Conservation (phyloP, 2,113 vertebrate species). For the Illadopsis cleaveri region DNA sequence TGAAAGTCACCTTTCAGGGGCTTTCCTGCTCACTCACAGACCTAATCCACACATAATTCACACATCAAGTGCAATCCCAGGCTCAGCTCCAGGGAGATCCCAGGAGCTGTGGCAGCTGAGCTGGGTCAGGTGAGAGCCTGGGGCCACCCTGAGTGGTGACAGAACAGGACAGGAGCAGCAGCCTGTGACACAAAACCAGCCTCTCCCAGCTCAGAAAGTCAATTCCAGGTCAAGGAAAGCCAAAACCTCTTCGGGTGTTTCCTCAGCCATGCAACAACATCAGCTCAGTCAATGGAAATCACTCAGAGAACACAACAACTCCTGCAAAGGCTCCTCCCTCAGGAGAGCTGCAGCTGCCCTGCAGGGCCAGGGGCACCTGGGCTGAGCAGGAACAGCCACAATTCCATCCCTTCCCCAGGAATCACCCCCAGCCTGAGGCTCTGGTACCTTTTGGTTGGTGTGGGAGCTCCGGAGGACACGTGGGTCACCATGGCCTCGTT, state of each 20-base stretch:
- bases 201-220: neutral
- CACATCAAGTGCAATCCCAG: too few species aligned
- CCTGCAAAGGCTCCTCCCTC: too few species aligned
- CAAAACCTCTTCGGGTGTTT: rapidly evolving
- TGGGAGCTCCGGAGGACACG: constrained; percentile 86
- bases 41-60: rapidly evolving
- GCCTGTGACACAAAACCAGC: neutral
- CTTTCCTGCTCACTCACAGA: rapidly evolving
- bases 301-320: too few species aligned
- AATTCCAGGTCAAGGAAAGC: neutral
- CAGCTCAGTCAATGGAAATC: neutral
- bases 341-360: too few species aligned
- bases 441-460: constrained; percentile 90
- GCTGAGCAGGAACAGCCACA: too few species aligned
- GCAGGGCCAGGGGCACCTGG: too few species aligned
- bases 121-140: too few species aligned
- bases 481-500: constrained; percentile 87
- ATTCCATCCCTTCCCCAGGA: neutral
- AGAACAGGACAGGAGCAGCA: neutral
- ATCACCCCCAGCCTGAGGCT: rapidly evolving
- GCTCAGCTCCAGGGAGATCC: too few species aligned
- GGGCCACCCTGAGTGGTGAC: neutral
- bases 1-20: rapidly evolving
- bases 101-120: neutral
- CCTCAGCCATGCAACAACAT: rapidly evolving